These are phyloP conservation scores for Alexandromys fortis DNA, from an alignment of 2,113 vertebrate species.

Conservation along the genomic window DNA sequence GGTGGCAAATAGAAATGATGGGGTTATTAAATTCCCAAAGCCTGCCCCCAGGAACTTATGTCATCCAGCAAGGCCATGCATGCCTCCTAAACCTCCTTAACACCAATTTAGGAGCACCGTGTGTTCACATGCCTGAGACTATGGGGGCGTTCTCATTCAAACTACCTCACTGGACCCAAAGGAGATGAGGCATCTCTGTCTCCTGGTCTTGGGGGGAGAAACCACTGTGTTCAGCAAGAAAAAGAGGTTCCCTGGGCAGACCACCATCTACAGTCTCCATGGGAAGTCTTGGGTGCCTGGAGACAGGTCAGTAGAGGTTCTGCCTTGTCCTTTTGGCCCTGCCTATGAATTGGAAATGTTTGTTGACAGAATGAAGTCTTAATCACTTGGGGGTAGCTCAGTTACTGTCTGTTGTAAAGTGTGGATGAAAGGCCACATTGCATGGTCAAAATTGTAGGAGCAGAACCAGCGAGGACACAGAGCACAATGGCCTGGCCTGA, in stretches of 20 bases:
- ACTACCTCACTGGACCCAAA: background rate
- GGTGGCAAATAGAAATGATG: background rate
- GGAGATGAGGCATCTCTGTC: background rate
- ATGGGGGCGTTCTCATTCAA: background rate
- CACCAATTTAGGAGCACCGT: background rate
- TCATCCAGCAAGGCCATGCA: background rate
- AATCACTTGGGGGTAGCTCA: background rate
- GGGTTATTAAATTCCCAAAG: background rate
- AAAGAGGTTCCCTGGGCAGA: no score
- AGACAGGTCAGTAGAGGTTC: background rate
- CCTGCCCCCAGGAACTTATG: background rate
- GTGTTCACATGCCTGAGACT: background rate
- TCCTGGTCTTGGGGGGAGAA: background rate
- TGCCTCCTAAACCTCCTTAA: background rate
- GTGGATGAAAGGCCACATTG: background rate
- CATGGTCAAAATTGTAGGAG: fast-evolving
- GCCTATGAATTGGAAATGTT: background rate
- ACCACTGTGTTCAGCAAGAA: background rate
- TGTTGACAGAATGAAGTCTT: background rate
- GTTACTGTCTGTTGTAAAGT: background rate
- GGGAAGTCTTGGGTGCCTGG: no score
- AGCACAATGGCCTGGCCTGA: background rate
- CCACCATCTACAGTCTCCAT: no score
- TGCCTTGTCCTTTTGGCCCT: background rate
- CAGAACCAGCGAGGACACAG: fast-evolving